Base-by-base conservation (phyloP, 2,888 invertebrate species). In the Phaonia tiefii region DNA sequence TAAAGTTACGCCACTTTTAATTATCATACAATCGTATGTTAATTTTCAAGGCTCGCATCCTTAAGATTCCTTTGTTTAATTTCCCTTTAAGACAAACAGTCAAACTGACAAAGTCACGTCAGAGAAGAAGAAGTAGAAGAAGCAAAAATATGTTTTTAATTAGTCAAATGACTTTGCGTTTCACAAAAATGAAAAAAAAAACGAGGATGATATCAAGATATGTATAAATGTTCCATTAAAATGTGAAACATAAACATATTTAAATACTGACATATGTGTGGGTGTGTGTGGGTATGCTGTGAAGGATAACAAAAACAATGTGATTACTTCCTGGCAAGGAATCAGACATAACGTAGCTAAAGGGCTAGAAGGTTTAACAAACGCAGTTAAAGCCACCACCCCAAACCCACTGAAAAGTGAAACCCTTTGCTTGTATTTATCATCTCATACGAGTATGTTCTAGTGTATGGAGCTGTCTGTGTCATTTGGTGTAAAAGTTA, bases 1-100 rank as follows among this genome's bases (percentile, higher is more conserved):
- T 31, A 2, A 44, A 54, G 39, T 20, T 60, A 54, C 54, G 70
- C 51, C 75, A 75, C 31, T 75, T 75, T 75, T 70, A 75, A 75
- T 75, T 75, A 75, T 60, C 26, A 8, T 26, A 63, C 44, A 60
- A 63, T 49, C 60, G 51, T 73, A 65, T 65, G 69, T 69, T 69
- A 69, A 69, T 69, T 69, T 42, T 39, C 51, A 69, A 25, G 42
- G 26, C 56, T 56, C 69, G 54, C 51, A 54, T 56, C 42, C 49
- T 42, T 69, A n/a, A 69, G 54, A 69, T 69, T 69, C 22, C 20
- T 20, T 66, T 66, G 22, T 17, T 37, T 60, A 31, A 60, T 31
- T 60, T 39, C 31, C 60, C 39, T 17, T 31, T 2, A 46, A 26
- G 66, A 66, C 31, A 67, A 67, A 51, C 17, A 51, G 46, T 37